Base-by-base conservation (phyloP, 2,888 invertebrate species). In the Chorisops tibialis region DNA sequence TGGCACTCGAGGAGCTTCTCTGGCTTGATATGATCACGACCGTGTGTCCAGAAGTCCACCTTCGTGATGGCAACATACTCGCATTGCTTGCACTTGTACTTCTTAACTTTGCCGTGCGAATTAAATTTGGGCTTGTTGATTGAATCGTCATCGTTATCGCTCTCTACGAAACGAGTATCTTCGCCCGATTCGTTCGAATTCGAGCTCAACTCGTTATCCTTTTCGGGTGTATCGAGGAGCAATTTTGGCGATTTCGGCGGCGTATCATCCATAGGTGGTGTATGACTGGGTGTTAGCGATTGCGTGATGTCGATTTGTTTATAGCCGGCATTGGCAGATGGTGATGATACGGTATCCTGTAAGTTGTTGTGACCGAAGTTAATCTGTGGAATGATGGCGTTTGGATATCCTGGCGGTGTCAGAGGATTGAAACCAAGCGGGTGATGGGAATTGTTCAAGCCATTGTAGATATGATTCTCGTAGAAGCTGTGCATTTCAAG, bases 31-130 rank as follows among this genome's bases (percentile, higher is more conserved):
- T 99, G 99, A 18, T 84, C 83, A 60, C 88, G 87, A 21, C 87
- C 86, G 75, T 99, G 99, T 41, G 88, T 87, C 97, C 98, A 99
- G 74, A 92, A 96, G 61, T 92, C 93, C 16, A 89, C 81, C 79
- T 98, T 98, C 4, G 92, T 93, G 12, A 88, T 85, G 0, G 93
- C 88, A 1, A 89, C 84, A 69, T 88, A 90, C 58, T 86, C 86
- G 74, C 98, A 98, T 68, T 94, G 92, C 73, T 96, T 96, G 80
- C 98, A 98, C 72, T 89, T 89, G 78, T 91, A 91, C 0, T 87
- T 87, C 79, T 96, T 96, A 16, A 91, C 85, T 81, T 91, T 93
- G 14, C 91, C 91, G 69, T 91, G 78, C 2, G 78, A 78, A 60
- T 78, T 79, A 63, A 74, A 75, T 64, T 74, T 80, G 56, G 83